Evolutionary conservation across 2,113 vertebrate species (phyloP), one percentile per base, ranked within the genome.

Genomic region (Chaetodon auriga): DNA sequence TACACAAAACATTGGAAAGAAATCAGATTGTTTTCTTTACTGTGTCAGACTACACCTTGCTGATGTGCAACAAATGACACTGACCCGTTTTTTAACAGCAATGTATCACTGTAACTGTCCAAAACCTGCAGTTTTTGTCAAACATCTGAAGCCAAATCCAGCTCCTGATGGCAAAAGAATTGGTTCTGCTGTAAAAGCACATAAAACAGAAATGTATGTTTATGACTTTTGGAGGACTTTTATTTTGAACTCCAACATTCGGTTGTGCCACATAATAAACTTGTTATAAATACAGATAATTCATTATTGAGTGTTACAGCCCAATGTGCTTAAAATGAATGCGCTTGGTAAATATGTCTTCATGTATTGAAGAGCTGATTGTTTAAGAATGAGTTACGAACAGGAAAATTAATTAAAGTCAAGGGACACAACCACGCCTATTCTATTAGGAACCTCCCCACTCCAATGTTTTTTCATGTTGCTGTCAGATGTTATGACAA

Each of bases 381-480:
- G 7, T 62, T 8, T 60, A 4, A 60, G 12, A 66, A 49, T 74
- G 0, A 41, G 66, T 71, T 71, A 16, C 15, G 60, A 61, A 53
- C 0, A 38, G 14, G 43, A 61, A 65, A 78, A 61, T 80, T 23
- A 69, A 72, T 80, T 55, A 61, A 7, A 84, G 69, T 25, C 14
- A n/a, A 10, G 16, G 1, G 70, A 78, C 79, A 86, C 41, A 90
- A 73, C 46, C 10, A 6, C 25, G 61, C 16, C n/a, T 72, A 41
- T 73, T 78, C 81, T 61, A 83, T 60, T 23, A 79, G 75, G 80
- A 69, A 21, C 8, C 21, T 69, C 60, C 30, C 36, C 18, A 51
- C 80, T 48, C 23, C 25, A 25, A 53, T 16, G 18, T 21, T 4
- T 45, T 38, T 58, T 53, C 15, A 51, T 55, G n/a, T 55, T 70